Conservation (phyloP, 2,888 invertebrate species). For the Gonocerus acuteangulatus region DNA sequence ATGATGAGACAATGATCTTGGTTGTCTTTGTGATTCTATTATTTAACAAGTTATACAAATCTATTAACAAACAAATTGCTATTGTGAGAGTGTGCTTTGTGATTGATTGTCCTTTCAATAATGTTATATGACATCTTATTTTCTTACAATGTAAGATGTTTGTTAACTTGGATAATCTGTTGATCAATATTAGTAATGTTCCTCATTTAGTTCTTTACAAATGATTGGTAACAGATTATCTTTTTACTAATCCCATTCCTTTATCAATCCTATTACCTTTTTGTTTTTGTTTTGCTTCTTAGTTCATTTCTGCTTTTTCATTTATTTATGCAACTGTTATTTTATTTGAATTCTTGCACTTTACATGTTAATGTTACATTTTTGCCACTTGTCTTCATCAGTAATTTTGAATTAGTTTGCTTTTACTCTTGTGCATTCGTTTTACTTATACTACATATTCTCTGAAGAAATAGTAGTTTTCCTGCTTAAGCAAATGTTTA, state of each 20-base stretch:
- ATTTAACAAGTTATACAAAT: too few species aligned
- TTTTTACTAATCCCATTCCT: too few species aligned
- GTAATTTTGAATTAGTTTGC: conserved; percentile 2
- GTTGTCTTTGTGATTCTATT: too few species aligned
- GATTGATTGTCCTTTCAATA: conserved; percentile 28
- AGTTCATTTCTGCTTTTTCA: background rate
- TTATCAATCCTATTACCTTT: background rate
- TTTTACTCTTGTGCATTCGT: conserved; percentile 1
- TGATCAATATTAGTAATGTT: too few species aligned
- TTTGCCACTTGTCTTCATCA: conserved; percentile 4
- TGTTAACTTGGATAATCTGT: conserved; percentile 5
- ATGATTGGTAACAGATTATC: too few species aligned
- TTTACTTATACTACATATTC: conserved; percentile 8
- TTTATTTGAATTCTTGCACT: conserved; percentile 8
- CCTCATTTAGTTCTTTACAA: too few species aligned
- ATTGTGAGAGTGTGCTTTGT: conserved; percentile 35
- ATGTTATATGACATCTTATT: background rate
- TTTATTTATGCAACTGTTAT: background rate
- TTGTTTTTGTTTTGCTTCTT: background rate
- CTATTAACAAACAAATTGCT: too few species aligned
- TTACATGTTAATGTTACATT: conserved; percentile 9
- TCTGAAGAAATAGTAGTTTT: too few species aligned
- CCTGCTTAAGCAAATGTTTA: too few species aligned
- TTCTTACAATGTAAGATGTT: background rate
- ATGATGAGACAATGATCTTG: too few species aligned